phyloP scores from a whole-genome alignment of 2,888 invertebrate species.

The Mesoligia furuncula region DNA sequence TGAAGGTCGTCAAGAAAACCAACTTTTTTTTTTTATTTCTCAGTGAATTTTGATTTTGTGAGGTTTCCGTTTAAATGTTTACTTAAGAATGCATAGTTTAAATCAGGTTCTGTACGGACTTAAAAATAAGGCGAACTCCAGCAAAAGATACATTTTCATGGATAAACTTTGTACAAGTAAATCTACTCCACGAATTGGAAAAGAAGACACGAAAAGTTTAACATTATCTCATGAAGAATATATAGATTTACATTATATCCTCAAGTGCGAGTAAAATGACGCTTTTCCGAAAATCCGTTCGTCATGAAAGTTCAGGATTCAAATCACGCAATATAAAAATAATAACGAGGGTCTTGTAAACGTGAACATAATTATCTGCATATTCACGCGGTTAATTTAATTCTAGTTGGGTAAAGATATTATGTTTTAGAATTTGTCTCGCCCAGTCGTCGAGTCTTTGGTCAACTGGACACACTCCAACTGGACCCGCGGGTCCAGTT shows the following conservation, averaged over 20 bases:
- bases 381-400: slow-evolving; percentile 27
- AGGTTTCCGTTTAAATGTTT: background rate
- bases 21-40: background rate
- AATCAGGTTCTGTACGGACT: background rate
- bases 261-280: background rate
- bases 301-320: slow-evolving; percentile 8
- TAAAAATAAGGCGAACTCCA: background rate
- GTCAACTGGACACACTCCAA: no score
- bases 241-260: slow-evolving; percentile 5
- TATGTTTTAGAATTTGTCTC: slow-evolving; percentile 1
- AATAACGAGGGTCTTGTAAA: background rate
- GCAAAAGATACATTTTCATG: background rate
- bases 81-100: background rate
- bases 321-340: background rate
- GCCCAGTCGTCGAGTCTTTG: background rate
- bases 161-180: background rate
- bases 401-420: slow-evolving; percentile 25
- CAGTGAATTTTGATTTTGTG: background rate
- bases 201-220: background rate
- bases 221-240: background rate
- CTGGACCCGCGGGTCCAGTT: no score
- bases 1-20: no score
- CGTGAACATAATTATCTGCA: background rate
- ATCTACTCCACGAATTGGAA: slow-evolving; percentile 1
- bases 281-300: background rate